Conservation (phyloP, 2,888 invertebrate genomes). For the Myathropa florea region DNA sequence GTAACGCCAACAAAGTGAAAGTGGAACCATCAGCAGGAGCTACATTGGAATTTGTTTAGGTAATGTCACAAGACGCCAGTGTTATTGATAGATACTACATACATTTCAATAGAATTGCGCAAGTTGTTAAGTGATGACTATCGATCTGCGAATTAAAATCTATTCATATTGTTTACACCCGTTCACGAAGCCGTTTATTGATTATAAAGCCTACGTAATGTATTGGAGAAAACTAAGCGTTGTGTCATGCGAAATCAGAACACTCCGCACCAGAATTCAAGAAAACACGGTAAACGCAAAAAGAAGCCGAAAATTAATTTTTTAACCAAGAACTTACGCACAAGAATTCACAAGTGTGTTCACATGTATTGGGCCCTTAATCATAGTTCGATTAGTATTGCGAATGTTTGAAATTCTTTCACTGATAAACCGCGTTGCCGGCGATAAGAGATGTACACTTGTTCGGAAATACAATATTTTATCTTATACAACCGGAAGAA, state of each 20-base stretch:
- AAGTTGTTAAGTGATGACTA: slow-evolving; percentile 28
- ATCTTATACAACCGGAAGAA: not conserved
- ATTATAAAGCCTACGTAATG: not conserved
- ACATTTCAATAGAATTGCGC: slow-evolving; percentile 3
- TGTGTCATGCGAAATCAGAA: not conserved
- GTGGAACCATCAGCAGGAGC: slow-evolving; percentile 37
- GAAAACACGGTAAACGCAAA: not conserved
- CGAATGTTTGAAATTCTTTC: slow-evolving; percentile 14
- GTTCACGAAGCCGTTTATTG: not conserved
- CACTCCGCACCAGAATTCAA: not conserved
- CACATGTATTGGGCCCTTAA: not conserved
- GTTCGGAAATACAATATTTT: not conserved
- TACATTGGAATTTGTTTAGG: slow-evolving; percentile 52
- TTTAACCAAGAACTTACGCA: not conserved
- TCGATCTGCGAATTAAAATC: slow-evolving; percentile 11
- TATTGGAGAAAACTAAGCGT: not conserved
- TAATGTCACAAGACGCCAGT: slow-evolving; percentile 40
- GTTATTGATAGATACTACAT: not conserved
- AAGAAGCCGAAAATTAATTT: not conserved
- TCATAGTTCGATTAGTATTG: not conserved
- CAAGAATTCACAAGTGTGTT: not conserved
- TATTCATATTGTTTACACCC: slow-evolving; percentile 5
- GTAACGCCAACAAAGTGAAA: slow-evolving; percentile 55
- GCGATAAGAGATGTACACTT: slow-evolving; percentile 35
- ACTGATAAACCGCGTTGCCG: slow-evolving; percentile 26